A percentile compares a stretch with the other conserved stretches of the same genome.
Conservation (phyloP, 2,888 invertebrate species). For the Blastobasis adustella region DNA sequence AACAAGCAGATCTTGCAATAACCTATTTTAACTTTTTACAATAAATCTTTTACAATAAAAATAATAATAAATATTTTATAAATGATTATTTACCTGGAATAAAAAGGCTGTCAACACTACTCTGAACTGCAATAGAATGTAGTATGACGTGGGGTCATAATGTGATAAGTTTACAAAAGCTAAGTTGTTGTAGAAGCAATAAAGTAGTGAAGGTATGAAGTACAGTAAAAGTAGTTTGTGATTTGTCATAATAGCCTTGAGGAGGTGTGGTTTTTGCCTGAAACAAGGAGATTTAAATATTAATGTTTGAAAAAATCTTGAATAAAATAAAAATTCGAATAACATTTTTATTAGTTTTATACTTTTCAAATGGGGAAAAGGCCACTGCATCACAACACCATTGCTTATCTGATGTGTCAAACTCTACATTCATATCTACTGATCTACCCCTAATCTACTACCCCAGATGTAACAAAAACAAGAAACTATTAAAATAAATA, state of each 20-base stretch:
- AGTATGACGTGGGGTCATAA: conserved; percentile 97
- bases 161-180: conserved; percentile 91
- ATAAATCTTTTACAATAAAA: not conserved
- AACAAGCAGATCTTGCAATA: too few species aligned
- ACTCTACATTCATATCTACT: too few species aligned
- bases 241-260: conserved; percentile 74
- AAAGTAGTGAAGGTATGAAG: conserved; percentile 92
- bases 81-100: conserved; percentile 82
- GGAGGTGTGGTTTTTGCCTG: conserved; percentile 77
- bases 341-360: not conserved
- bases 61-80: not conserved
- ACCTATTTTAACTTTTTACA: not conserved
- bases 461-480: too few species aligned
- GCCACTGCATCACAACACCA: too few species aligned
- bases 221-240: conserved; percentile 84
- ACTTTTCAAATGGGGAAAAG: too few species aligned
- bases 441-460: too few species aligned
- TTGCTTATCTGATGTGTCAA: too few species aligned
- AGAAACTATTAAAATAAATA: too few species aligned
- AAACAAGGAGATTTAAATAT: conserved; percentile 37
- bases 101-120: conserved; percentile 94
- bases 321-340: not conserved
- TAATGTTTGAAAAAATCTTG: not conserved
- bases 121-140: conserved; percentile 89
- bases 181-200: conserved; percentile 96